Conservation (phyloP, 2,888 invertebrate species). For the Hypolimnas misippus region DNA sequence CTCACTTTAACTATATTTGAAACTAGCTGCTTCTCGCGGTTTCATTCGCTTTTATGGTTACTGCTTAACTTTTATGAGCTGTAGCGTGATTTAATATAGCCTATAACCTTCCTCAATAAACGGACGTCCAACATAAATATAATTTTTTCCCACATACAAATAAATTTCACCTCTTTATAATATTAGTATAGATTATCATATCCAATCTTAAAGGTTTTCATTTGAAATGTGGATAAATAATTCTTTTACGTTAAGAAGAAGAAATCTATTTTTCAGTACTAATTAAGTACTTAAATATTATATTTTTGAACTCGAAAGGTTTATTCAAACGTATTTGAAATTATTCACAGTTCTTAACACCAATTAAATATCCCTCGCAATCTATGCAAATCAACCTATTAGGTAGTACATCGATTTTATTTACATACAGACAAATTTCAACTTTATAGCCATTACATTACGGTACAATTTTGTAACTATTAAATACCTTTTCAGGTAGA, state of each 20-base stretch:
- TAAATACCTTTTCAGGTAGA: neutral
- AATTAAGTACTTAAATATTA: neutral
- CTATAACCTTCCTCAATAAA: too few relatives aligned
- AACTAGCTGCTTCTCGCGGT: too few relatives aligned
- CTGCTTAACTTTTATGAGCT: too few relatives aligned
- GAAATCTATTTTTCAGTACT: neutral
- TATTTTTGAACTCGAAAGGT: neutral
- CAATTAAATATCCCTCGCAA: slow-evolving; percentile 37
- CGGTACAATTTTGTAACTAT: neutral
- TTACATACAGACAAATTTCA: slow-evolving; percentile 23
- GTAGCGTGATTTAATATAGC: too few relatives aligned
- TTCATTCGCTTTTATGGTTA: too few relatives aligned
- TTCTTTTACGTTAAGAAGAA: too few relatives aligned
- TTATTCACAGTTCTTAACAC: slow-evolving; percentile 10
- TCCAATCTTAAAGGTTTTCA: too few relatives aligned
- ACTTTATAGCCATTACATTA: neutral
- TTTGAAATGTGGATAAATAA: too few relatives aligned
- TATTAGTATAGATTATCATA: too few relatives aligned
- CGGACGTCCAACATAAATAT: too few relatives aligned
- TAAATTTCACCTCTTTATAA: too few relatives aligned
- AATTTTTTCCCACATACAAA: too few relatives aligned
- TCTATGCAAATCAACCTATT: slow-evolving; percentile 65
- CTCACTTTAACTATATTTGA: neutral
- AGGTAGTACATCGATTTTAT: slow-evolving; percentile 39
- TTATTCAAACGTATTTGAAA: neutral